Evolutionary conservation across 2,888 invertebrate species (phyloP).

Genomic region (Lomographa bimaculata): DNA sequence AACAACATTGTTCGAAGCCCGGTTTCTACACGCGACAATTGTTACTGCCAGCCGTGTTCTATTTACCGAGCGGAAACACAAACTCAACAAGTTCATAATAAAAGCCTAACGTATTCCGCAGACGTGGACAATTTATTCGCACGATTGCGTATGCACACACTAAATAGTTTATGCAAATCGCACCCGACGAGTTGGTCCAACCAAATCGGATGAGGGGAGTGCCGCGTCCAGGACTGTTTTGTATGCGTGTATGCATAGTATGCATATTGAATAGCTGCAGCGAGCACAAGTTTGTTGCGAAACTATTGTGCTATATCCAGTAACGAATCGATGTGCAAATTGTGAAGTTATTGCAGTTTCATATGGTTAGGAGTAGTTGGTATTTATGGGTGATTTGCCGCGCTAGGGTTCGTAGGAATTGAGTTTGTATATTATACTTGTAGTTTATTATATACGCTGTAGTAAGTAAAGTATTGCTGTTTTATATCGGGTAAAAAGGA

Average conservation of each 20-base stretch:
- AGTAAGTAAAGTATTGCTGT: no score
- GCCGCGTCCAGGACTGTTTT: conserved; percentile 5
- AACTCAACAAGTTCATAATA: conserved; percentile 28
- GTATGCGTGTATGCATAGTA: conserved; percentile 28
- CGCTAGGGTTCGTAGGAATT: neutral
- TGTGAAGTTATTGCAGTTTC: conserved; percentile 13
- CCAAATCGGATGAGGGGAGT: conserved; percentile 36
- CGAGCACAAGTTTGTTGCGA: conserved; percentile 5
- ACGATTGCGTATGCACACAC: conserved; percentile 46
- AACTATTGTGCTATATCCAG: conserved; percentile 9
- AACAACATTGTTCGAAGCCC: conserved; percentile 41
- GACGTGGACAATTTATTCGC: conserved; percentile 40
- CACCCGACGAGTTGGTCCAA: conserved; percentile 30
- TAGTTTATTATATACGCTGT: no score
- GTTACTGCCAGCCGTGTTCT: conserved; percentile 28
- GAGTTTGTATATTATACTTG: neutral
- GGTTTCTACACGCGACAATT: conserved; percentile 34
- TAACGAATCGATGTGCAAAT: conserved; percentile 7
- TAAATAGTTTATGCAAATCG: conserved; percentile 53
- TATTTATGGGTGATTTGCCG: conserved; percentile 1
- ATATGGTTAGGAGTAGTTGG: neutral
- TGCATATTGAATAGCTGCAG: conserved; percentile 10
- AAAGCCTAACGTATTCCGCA: conserved; percentile 25
- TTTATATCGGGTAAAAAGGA: no score
- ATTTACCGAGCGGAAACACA: conserved; percentile 30